phyloP scores from a whole-genome alignment of 1,140 invertebrate genomes.

The Drosophila eugracilis region DNA sequence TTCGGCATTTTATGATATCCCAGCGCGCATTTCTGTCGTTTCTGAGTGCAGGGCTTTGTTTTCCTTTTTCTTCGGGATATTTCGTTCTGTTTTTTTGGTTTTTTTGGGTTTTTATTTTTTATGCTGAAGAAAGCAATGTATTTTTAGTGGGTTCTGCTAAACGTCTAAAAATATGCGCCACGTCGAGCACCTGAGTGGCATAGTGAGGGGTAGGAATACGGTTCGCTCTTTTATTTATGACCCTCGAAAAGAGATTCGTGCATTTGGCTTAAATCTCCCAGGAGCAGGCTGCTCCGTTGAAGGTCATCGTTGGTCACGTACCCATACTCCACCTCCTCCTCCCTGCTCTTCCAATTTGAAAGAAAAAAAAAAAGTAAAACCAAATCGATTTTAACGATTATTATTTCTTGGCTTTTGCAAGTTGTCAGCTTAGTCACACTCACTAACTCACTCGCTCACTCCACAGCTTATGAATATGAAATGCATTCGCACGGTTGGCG shows the following conservation, averaged over 20 bases:
- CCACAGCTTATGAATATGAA: conserved; percentile 71
- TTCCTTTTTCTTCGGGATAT: conserved; percentile 45
- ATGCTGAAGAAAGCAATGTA: conserved; percentile 72
- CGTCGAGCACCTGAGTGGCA: conserved; percentile 69
- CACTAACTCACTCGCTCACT: conserved; percentile 13
- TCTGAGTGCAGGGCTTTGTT: conserved; percentile 69
- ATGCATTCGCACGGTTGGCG: conserved; percentile 59
- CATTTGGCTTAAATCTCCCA: conserved; percentile 70
- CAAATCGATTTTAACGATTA: conserved; percentile 80
- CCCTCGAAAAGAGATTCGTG: conserved; percentile 63
- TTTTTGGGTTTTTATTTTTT: conserved; percentile 4
- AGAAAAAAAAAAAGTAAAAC: conserved; percentile 9
- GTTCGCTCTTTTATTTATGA: conserved; percentile 78
- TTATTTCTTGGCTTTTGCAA: conserved; percentile 48
- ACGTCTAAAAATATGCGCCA: conserved; percentile 80
- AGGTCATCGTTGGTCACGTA: conserved; percentile 61
- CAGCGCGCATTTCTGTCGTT: conserved; percentile 50
- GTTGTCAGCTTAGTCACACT: conserved; percentile 62
- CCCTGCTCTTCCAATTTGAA: neutral
- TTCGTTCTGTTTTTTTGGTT: conserved; percentile 1
- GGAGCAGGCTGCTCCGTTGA: conserved; percentile 46
- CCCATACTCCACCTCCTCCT: conserved; percentile 17
- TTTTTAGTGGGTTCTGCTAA: conserved; percentile 81
- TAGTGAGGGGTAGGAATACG: conserved; percentile 3
- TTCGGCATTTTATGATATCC: conserved; percentile 51